Percentiles rank a stretch among this genome's conserved stretches.
These are phyloP conservation scores for Masticophis lateralis DNA, from an alignment of 2,797 vertebrate species.

Conservation along the genomic window DNA sequence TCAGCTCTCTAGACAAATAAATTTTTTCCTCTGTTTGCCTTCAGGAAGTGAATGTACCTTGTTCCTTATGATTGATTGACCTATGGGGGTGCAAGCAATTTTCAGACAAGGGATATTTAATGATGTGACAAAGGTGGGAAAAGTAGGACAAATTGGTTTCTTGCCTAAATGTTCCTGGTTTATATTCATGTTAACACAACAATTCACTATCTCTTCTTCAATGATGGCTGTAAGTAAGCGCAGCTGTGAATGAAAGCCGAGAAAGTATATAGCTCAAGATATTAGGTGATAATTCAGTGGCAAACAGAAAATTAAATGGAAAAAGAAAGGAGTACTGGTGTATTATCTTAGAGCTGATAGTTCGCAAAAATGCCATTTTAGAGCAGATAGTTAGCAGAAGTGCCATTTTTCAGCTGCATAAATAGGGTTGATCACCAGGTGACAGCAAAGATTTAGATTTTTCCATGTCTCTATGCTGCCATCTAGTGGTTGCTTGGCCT, in stretches of 20 bases:
- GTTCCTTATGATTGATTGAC: conserved; percentile 31
- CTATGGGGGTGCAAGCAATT: conserved; percentile 21
- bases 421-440: not conserved
- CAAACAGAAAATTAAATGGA: not conserved
- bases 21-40: conserved; percentile 23
- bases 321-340: not conserved
- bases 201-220: not conserved
- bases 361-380: not conserved
- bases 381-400: not conserved
- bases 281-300: not conserved
- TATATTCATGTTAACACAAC: conserved; percentile 9
- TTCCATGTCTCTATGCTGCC: not conserved
- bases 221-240: not conserved
- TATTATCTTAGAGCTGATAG: not conserved
- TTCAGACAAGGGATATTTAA: conserved; percentile 24
- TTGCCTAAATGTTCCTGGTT: not conserved
- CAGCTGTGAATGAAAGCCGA: not conserved
- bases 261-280: not conserved
- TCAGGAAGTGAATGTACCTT: conserved; percentile 35
- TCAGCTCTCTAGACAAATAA: conserved; percentile 30
- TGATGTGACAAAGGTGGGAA: conserved; percentile 12
- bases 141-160: not conserved
- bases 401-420: not conserved
- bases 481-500: not conserved
- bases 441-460: not conserved